phyloP scores from a whole-genome alignment of 2,113 vertebrate species.

The Rhinogobius similis region DNA sequence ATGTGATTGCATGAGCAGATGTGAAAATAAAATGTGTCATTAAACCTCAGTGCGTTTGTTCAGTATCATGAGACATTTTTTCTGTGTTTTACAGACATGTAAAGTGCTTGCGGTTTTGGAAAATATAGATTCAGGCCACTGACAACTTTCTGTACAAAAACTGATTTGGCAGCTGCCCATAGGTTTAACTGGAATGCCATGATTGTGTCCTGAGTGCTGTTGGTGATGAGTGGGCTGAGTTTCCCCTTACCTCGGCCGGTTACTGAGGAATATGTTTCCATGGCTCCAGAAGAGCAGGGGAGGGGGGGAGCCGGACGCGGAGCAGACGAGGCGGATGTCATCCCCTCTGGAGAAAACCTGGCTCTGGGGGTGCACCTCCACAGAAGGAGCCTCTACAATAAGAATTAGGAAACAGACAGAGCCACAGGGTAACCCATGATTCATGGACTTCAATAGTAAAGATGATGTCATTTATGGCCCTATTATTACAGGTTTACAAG shows the following conservation, averaged over 20 bases:
- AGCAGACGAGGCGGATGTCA: constrained; percentile 84
- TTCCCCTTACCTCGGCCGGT: constrained; percentile 71
- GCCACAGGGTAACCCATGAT: constrained; percentile 30
- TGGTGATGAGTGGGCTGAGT: constrained; percentile 66
- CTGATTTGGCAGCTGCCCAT: constrained; percentile 42
- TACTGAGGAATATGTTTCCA: constrained; percentile 76
- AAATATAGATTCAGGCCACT: background rate
- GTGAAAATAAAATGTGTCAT: constrained; percentile 27
- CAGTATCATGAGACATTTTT: constrained; percentile 19
- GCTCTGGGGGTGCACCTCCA: constrained; percentile 76
- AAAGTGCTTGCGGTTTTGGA: constrained; percentile 28
- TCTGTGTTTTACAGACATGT: constrained; percentile 19
- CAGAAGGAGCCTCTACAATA: constrained; percentile 80
- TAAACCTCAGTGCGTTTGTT: constrained; percentile 22
- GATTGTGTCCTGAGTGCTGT: constrained; percentile 42
- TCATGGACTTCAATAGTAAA: constrained; percentile 28
- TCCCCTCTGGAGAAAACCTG: constrained; percentile 79
- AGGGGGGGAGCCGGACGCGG: constrained; percentile 78
- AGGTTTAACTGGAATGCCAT: constrained; percentile 51
- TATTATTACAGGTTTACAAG: constrained; percentile 34
- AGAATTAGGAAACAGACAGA: constrained; percentile 35
- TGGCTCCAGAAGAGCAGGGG: constrained; percentile 83
- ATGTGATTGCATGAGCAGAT: constrained; percentile 54
- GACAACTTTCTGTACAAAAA: constrained; percentile 42
- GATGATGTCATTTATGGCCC: constrained; percentile 57